Conservation (phyloP, 2,888 invertebrate genomes). For the Pseudeuparius sepicola region DNA sequence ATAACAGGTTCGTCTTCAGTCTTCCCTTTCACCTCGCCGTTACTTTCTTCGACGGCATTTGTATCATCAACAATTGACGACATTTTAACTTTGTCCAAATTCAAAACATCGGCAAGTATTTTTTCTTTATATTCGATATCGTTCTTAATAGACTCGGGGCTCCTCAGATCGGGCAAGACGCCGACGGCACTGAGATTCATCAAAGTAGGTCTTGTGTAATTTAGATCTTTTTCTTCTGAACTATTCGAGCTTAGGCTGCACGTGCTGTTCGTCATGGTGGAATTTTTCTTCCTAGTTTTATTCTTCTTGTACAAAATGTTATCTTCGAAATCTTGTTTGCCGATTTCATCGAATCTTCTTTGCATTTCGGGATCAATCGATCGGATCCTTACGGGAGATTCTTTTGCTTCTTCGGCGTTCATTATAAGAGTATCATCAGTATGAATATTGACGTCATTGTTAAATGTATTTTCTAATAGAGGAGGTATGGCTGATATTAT, state of each 20-base stretch:
- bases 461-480: conserved; percentile 26
- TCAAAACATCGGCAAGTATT: conserved; percentile 55
- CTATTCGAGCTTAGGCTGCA: conserved; percentile 33
- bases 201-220: conserved; percentile 34
- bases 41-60: too few relatives aligned
- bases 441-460: conserved; percentile 31
- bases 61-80: too few relatives aligned
- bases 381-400: conserved; percentile 51
- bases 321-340: conserved; percentile 61
- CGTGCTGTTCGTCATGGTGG: conserved; percentile 26
- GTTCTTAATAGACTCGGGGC: conserved; percentile 55
- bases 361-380: too few relatives aligned
- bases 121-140: conserved; percentile 69
- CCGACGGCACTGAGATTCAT: conserved; percentile 43
- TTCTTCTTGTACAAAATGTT: conserved; percentile 58
- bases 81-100: conserved; percentile 45
- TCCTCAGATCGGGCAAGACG: conserved; percentile 45
- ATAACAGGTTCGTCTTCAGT: neutral
- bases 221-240: conserved; percentile 31
- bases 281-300: conserved; percentile 39
- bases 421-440: conserved; percentile 42
- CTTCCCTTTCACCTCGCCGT: too few relatives aligned
- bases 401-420: conserved; percentile 67
- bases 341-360: conserved; percentile 56
- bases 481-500: conserved; percentile 32